Evolutionary conservation across 1,140 invertebrate genomes (phyloP).

Genomic region (Gonioctena quinquepunctata): DNA sequence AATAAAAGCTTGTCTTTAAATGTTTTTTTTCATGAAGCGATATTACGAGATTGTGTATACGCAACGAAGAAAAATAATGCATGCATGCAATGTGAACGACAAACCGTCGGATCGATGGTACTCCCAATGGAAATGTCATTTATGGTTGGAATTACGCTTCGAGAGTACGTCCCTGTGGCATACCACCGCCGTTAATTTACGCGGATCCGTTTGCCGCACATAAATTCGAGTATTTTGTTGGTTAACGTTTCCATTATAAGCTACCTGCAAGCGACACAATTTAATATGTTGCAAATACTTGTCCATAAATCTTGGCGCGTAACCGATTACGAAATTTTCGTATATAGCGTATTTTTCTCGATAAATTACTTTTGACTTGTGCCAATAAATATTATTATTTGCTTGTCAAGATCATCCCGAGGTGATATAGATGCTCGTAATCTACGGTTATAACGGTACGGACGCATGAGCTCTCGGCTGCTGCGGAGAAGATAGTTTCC

Average conservation of each 20-base stretch:
- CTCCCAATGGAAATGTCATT: neutral
- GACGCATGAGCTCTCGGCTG: neutral
- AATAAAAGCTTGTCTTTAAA: no score
- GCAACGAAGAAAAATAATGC: no score
- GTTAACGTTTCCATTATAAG: conserved; percentile 22
- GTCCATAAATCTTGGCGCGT: conserved; percentile 23
- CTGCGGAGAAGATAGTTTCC: conserved; percentile 1
- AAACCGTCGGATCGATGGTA: neutral
- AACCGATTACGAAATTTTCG: conserved; percentile 26
- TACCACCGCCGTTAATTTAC: conserved; percentile 11
- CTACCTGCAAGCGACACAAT: conserved; percentile 20
- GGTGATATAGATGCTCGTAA: conserved; percentile 16
- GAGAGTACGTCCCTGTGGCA: neutral
- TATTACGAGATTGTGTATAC: no score
- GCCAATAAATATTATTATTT: conserved; percentile 22
- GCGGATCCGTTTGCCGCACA: conserved; percentile 1
- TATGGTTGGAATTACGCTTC: neutral
- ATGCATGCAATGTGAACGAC: neutral
- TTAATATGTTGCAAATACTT: conserved; percentile 29
- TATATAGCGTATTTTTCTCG: conserved; percentile 8
- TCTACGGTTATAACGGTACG: conserved; percentile 9
- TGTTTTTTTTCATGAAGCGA: no score
- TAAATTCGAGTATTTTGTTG: conserved; percentile 20
- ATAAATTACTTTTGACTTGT: conserved; percentile 21
- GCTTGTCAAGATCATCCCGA: conserved; percentile 11